Conservation (phyloP, 2,113 vertebrate species). For the Eudyptes chrysolophus region DNA sequence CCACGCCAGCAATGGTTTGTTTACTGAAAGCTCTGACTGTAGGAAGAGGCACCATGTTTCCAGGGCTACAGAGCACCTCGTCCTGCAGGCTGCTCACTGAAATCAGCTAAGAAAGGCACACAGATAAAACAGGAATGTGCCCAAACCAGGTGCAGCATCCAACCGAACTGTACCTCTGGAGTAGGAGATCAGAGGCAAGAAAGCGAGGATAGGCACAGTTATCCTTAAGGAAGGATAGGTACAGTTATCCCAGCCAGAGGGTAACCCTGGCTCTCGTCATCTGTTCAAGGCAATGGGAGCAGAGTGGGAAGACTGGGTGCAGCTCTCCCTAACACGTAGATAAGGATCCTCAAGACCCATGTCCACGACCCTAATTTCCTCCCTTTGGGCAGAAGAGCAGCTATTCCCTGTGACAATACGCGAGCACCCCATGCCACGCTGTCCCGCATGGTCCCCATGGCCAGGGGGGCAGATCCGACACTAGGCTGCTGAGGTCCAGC, state of each 20-base stretch:
- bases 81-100: background rate
- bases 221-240: background rate
- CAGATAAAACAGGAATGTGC: background rate
- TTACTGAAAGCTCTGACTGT: background rate
- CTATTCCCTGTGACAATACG: rapidly evolving
- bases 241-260: background rate
- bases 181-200: background rate
- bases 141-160: background rate
- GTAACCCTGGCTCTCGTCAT: background rate
- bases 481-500: background rate
- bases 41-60: background rate
- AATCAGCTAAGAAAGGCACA: background rate
- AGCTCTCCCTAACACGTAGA: background rate
- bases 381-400: background rate
- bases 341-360: background rate
- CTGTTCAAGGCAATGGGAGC: background rate
- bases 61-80: conserved; percentile 24
- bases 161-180: background rate
- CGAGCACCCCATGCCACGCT: background rate
- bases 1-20: background rate
- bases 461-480: background rate
- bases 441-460: rapidly evolving
- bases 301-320: background rate
- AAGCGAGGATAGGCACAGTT: background rate
- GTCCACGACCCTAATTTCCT: background rate